A percentile compares a stretch with the other conserved stretches of the same genome.
Conservation (phyloP, 2,113 vertebrate genomes). For the Emydura subglobosa region DNA sequence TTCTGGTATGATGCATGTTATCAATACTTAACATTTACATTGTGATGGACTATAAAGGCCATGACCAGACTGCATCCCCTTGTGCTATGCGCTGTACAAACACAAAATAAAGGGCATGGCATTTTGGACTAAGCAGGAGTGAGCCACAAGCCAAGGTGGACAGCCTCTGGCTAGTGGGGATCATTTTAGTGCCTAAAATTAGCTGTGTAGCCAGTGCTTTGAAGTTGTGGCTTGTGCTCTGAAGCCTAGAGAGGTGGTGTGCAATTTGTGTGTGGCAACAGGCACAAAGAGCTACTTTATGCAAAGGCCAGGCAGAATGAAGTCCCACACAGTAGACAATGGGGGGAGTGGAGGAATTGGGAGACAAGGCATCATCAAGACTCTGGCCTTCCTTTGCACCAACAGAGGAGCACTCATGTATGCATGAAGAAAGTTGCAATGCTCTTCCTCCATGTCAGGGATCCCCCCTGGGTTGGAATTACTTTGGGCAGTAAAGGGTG, state of each 20-base stretch:
- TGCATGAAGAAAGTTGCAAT: not conserved
- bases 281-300: not conserved
- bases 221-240: not conserved
- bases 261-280: not conserved
- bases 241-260: fast-evolving
- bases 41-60: not conserved
- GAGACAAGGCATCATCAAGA: not conserved
- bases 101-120: not conserved
- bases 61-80: not conserved
- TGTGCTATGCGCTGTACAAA: not conserved
- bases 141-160: not conserved
- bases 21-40: not conserved
- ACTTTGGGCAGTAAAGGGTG: not conserved
- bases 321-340: not conserved
- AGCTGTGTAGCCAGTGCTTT: not conserved
- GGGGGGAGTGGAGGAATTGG: not conserved
- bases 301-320: not conserved
- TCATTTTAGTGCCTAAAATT: not conserved
- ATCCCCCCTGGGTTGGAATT: not conserved
- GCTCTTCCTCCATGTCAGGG: not conserved
- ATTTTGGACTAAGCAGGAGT: not conserved
- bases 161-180: not conserved
- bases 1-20: not conserved
- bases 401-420: not conserved
- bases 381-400: not conserved